Percentiles rank a stretch among this genome's conserved stretches.
phyloP scores from a whole-genome alignment of 2,113 vertebrate species.

The Setophaga petechia region DNA sequence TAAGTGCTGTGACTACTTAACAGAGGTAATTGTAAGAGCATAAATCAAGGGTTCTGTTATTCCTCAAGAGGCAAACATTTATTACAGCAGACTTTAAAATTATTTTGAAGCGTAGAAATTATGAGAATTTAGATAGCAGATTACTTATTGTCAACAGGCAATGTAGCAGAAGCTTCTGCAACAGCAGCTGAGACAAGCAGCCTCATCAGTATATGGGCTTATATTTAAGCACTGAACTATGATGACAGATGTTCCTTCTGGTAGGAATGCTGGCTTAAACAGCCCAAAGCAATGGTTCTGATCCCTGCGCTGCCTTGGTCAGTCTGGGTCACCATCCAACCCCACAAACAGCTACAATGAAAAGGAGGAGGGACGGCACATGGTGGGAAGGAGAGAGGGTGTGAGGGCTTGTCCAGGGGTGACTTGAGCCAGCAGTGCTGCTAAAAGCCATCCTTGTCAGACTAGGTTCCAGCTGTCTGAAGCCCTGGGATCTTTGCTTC shows the following conservation, averaged over 20 bases:
- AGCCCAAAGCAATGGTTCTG: neutral
- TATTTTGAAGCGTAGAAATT: constrained; percentile 13
- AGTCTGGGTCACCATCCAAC: neutral
- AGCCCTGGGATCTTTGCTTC: neutral
- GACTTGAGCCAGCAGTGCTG: neutral
- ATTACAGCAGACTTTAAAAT: constrained; percentile 47
- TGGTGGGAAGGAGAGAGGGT: neutral
- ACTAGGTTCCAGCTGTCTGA: neutral
- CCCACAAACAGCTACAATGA: neutral
- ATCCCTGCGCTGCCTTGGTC: neutral
- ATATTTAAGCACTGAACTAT: neutral
- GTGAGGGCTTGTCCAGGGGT: neutral
- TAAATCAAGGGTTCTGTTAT: constrained; percentile 51
- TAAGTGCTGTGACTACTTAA: constrained; percentile 30
- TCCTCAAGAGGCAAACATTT: constrained; percentile 1
- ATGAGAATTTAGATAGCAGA: neutral
- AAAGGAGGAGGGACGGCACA: neutral
- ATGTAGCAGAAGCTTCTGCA: neutral
- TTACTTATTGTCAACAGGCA: neutral
- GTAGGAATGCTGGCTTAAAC: neutral
- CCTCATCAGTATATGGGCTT: neutral
- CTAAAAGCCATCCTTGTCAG: neutral
- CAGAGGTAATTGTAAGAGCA: constrained; percentile 27
- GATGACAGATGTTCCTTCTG: neutral
- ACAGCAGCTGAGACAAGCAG: neutral